These are phyloP conservation scores for Conus canariensis DNA, from an alignment of 2,888 invertebrate species.

Conservation along the genomic window DNA sequence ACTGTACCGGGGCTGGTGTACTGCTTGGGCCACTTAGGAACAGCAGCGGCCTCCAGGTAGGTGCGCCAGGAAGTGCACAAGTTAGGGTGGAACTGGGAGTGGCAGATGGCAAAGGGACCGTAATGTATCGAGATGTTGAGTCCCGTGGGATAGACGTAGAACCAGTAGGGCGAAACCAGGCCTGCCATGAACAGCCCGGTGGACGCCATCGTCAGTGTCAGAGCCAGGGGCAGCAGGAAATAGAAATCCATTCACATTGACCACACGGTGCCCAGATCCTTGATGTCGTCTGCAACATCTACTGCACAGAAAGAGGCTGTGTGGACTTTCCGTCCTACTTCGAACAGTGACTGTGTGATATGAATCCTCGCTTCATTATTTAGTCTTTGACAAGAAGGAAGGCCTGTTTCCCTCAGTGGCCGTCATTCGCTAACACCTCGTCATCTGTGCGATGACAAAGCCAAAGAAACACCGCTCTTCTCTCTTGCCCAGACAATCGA, in stretches of 20 bases:
- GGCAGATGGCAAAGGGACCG: not conserved
- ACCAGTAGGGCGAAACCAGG: not conserved
- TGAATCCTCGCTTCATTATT: no score
- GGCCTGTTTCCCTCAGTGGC: no score
- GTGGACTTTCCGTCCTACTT: no score
- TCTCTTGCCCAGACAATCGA: no score
- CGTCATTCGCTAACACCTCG: no score
- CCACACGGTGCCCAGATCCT: no score
- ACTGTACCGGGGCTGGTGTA: not conserved
- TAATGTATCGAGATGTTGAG: not conserved
- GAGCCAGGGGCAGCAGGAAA: not conserved
- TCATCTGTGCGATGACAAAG: no score
- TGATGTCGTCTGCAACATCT: no score
- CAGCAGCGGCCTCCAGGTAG: not conserved
- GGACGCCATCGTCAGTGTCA: not conserved
- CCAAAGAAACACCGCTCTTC: no score
- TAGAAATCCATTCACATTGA: not conserved
- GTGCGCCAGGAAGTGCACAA: not conserved
- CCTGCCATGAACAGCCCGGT: not conserved
- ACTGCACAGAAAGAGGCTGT: no score
- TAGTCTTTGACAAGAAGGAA: no score
- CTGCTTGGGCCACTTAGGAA: not conserved
- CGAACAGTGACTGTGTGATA: no score
- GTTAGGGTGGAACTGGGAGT: not conserved
- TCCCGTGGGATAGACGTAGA: not conserved